Evolutionary conservation across 2,888 invertebrate genomes (phyloP), one percentile per base, ranked within the genome.

Genomic region (Lissonota sp.): DNA sequence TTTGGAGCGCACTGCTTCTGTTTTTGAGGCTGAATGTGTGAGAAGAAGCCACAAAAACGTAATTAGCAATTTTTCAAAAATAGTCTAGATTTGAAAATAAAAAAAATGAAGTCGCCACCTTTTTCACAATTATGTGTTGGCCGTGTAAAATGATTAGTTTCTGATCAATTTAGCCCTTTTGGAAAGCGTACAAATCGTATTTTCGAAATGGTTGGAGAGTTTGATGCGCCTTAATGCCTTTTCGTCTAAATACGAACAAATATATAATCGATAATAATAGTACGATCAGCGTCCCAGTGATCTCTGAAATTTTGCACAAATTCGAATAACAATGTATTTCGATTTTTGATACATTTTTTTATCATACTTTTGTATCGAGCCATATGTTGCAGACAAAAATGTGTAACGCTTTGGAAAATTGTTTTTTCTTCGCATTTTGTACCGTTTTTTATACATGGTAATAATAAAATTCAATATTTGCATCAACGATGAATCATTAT

Each of bases 391-490:
- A 3, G 3, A 58, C 42, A 67, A 26, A 26, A 39, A 57, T 67
- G 49, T 69, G 16, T 69, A 72, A 6, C 26, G 3, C 26, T 26
- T 26, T 26, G 26, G 26, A 26, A 8, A 16, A 37, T 42, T n/a
- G 42, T 42, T 58, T 60, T 66, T 73, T 60, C 53, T 51, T 70
- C 16, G 60, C 60, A 49, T 60, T 81, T 81, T 81, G 64, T 81
- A 81, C 40, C 10, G 14, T 10, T 26, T 78, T 81, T 78, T 81
- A 51, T 72, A 73, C 63, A 37, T 12, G 39, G 44, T 42, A 74
- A 53, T 39, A 75, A 82, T 82, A 80, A 82, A 82, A 46, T 40
- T 39, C 16, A 37, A 57, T 55, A 46, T 44, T 77, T 71, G 42
- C 42, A 73, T 37, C 37, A 57, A 60, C 3, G 6, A 39, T 26